phyloP scores from a whole-genome alignment of 2,888 invertebrate genomes.

The Bembecia ichneumoniformis region DNA sequence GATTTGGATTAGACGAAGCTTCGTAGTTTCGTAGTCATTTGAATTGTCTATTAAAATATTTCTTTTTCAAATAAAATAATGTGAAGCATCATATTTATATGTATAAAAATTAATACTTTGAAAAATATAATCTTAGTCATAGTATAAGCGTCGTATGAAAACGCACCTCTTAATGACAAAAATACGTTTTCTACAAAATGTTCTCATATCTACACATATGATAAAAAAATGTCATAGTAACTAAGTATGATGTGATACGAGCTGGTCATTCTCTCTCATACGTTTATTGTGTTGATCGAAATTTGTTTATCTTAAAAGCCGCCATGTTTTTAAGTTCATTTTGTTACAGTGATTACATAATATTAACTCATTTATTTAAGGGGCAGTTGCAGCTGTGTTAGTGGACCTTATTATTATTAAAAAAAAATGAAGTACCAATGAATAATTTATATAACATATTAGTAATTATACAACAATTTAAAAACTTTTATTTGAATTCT shows the following conservation, averaged over 20 bases:
- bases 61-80: neutral
- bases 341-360: no score
- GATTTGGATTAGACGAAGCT: neutral
- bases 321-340: no score
- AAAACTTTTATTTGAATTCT: no score
- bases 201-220: slow-evolving; percentile 23
- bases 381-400: no score
- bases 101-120: neutral
- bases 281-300: no score
- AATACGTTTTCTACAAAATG: slow-evolving; percentile 7
- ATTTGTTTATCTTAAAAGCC: no score
- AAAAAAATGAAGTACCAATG: no score
- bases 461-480: no score
- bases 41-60: neutral
- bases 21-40: neutral
- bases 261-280: no score
- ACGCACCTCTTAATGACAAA: slow-evolving; percentile 7
- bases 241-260: neutral
- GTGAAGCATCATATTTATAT: neutral
- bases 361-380: no score
- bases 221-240: slow-evolving; percentile 14
- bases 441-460: no score
- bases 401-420: no score
- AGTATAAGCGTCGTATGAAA: slow-evolving; percentile 5
- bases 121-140: neutral